Evolutionary conservation across 2,113 vertebrate species (phyloP).

Genomic region (Cygnus atratus): DNA sequence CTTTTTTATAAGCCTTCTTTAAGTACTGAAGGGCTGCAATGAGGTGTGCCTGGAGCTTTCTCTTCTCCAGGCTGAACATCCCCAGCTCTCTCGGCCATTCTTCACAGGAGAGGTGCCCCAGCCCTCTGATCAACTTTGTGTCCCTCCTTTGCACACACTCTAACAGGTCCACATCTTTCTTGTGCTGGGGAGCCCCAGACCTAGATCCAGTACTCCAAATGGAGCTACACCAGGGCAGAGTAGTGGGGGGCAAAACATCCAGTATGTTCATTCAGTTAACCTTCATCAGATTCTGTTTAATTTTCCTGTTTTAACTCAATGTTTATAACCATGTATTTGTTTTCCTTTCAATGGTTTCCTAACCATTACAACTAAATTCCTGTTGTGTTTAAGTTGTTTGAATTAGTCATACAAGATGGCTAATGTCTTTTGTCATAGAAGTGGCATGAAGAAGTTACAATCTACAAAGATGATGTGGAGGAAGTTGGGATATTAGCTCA

Average conservation of each 20-base stretch:
- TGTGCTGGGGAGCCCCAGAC: no score
- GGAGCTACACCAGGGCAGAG: no score
- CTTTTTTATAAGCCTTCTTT: no score
- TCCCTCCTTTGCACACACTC: no score
- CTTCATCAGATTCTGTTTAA: not conserved
- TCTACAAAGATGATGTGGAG: constrained; percentile 89
- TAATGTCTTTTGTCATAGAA: constrained; percentile 75
- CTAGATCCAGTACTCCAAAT: no score
- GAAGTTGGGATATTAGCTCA: constrained; percentile 88
- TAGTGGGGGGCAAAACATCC: not conserved
- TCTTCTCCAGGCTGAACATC: no score
- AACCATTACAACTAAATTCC: not conserved
- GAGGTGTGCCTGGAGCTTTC: no score
- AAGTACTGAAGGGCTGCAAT: no score
- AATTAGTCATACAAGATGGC: not conserved
- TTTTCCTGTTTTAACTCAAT: not conserved
- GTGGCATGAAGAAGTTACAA: constrained; percentile 83
- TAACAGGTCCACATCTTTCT: no score
- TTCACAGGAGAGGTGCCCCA: no score
- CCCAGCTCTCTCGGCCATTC: no score
- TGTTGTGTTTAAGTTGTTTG: not conserved
- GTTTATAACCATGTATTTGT: not conserved
- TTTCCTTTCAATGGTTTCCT: not conserved
- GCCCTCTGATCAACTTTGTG: no score
- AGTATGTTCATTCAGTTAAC: accelerated